phyloP scores from a whole-genome alignment of 2,888 invertebrate genomes.

The Tenthredo livida region DNA sequence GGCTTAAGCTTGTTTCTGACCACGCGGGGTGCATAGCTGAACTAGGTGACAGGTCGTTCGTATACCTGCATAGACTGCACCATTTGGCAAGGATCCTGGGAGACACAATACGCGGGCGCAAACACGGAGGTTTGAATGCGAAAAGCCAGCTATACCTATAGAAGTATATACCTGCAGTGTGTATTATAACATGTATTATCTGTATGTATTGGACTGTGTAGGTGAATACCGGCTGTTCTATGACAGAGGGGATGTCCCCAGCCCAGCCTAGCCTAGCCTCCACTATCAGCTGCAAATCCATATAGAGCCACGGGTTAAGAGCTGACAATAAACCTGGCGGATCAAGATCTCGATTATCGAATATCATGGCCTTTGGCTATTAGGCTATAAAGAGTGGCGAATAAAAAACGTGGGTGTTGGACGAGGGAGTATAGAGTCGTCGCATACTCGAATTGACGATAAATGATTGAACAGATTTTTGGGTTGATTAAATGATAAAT shows the following conservation, averaged over 20 bases:
- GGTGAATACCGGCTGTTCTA: not conserved
- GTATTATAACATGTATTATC: constrained; percentile 9
- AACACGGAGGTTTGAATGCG: constrained; percentile 43
- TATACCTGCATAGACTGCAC: constrained; percentile 36
- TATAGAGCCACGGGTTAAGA: constrained; percentile 32
- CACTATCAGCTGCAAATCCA: constrained; percentile 37
- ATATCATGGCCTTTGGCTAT: constrained; percentile 17
- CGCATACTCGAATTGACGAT: not conserved
- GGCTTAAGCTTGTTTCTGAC: constrained; percentile 10
- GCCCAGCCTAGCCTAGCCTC: not conserved
- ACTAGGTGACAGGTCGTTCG: constrained; percentile 22
- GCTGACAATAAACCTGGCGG: constrained; percentile 32
- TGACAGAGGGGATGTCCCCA: constrained; percentile 10
- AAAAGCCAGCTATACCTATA: constrained; percentile 6
- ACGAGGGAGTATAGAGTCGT: not conserved
- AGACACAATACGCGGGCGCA: constrained; percentile 34
- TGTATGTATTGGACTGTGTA: not conserved
- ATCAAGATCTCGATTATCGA: constrained; percentile 44
- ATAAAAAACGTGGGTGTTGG: not conserved
- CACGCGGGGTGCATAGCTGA: not conserved
- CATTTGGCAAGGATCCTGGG: constrained; percentile 33
- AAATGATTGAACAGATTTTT: not conserved
- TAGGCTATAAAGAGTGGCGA: not conserved
- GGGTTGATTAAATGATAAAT: not conserved
- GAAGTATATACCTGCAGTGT: constrained; percentile 32